Percentiles rank a stretch among this genome's conserved stretches.
Conservation (phyloP, 2,113 vertebrate species). For the Pterocles gutturalis region DNA sequence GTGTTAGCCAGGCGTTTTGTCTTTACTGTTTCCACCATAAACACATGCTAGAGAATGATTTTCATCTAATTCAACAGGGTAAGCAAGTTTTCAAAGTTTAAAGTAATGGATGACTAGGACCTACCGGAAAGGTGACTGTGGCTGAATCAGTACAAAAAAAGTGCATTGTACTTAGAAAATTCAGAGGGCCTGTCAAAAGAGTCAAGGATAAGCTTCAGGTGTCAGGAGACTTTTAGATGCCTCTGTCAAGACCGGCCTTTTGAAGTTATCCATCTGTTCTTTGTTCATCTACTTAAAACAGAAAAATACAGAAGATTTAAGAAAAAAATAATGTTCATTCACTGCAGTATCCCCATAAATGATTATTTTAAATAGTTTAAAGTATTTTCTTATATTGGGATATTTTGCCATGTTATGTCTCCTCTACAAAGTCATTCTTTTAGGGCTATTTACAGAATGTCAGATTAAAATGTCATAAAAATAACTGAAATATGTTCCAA, state of each 20-base stretch:
- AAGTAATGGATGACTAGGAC: background rate
- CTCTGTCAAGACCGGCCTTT: background rate
- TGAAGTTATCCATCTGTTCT: background rate
- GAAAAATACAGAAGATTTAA: background rate
- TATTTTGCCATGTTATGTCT: background rate
- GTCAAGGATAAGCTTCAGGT: background rate
- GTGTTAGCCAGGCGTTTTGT: background rate
- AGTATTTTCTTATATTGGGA: background rate
- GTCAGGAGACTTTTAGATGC: background rate
- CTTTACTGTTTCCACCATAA: background rate
- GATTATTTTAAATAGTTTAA: background rate
- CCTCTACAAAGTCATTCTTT: background rate
- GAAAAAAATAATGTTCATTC: background rate
- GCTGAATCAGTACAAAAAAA: background rate
- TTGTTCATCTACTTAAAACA: background rate
- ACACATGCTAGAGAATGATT: background rate
- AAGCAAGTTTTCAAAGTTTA: background rate
- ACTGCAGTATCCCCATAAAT: background rate
- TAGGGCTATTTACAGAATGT: background rate
- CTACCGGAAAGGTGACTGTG: background rate
- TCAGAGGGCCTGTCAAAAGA: background rate
- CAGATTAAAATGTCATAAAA: background rate
- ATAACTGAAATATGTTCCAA: background rate
- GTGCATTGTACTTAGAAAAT: background rate
- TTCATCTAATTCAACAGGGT: background rate